phyloP scores from a whole-genome alignment of 2,888 invertebrate species.

The Eumacrocentrus americanus region DNA sequence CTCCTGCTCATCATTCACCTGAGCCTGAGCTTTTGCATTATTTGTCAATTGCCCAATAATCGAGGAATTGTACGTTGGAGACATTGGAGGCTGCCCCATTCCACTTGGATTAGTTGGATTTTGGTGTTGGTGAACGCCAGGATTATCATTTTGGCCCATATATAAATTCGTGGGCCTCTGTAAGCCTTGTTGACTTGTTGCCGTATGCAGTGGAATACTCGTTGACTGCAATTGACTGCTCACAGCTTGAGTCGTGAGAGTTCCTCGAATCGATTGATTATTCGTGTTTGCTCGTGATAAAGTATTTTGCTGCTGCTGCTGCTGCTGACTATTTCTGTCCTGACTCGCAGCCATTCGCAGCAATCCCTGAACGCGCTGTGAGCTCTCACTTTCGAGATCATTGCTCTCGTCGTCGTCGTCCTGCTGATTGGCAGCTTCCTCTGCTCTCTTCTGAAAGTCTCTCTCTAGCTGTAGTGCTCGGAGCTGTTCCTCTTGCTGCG shows the following conservation, averaged over 20 bases:
- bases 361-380: conserved; percentile 64
- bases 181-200: conserved; percentile 47
- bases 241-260: conserved; percentile 55
- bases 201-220: conserved; percentile 53
- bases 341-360: conserved; percentile 61
- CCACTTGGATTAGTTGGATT: conserved; percentile 30
- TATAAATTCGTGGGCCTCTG: conserved; percentile 41
- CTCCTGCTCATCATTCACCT: conserved; percentile 60
- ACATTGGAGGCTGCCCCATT: conserved; percentile 35
- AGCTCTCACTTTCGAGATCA: conserved; percentile 60
- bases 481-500: conserved; percentile 86
- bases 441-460: conserved; percentile 91
- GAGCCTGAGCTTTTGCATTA: conserved; percentile 45
- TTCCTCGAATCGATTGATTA: conserved; percentile 52
- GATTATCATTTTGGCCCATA: conserved; percentile 39
- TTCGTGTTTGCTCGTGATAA: conserved; percentile 45
- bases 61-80: conserved; percentile 43
- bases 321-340: conserved; percentile 47
- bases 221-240: conserved; percentile 56
- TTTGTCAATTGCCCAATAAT: conserved; percentile 42
- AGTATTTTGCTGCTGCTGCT: conserved; percentile 45
- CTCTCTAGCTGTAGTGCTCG: conserved; percentile 89
- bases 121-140: conserved; percentile 29
- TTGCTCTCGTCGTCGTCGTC: conserved; percentile 69
- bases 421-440: conserved; percentile 75